Base-by-base conservation (phyloP, 1,140 invertebrate genomes). In the Papilio aristodemus region DNA sequence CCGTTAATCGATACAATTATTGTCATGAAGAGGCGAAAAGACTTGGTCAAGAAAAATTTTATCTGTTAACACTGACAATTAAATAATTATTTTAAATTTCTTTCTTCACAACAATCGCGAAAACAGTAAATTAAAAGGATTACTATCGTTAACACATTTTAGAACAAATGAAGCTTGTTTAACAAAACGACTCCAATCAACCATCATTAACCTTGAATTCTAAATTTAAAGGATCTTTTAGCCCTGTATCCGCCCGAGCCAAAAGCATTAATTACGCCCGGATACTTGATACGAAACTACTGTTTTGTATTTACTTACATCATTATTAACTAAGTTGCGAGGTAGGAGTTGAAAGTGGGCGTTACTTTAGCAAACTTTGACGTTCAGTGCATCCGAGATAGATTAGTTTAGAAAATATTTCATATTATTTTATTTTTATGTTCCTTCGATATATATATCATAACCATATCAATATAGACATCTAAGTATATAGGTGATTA, bases 301-400 rank as follows among this genome's bases (percentile, higher is more conserved):
- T 78, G 79, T 82, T 81, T 75, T 58, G 76, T 78, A 70, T 83
- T 73, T 67, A n/a, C 64, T 81, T 80, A 77, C 83, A 71, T 75
- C 70, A 79, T 83, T 79, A 83, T 80, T 77, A 71, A 70, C 39
- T 64, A 71, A 75, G 74, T 69, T 73, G 72, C 58, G 43, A 60
- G 19, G 36, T 43, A 38, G 68, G 69, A 73, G 69, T 46, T 32
- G 27, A 54, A 54, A 71, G 57, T 54, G 58, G 77, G 77, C 54
- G 72, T 74, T 68, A 9, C 22, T 50, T 60, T 38, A 37, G 32
- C 62, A 38, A 54, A 63, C 43, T 72, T 64, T 67, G 50, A 17
- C 50, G 46, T 54, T 22, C 46, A 54, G 22, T 54, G 46, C 46
- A 54, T 54, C 46, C 46, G 19, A 54, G 46, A 54, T 25, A 19